Base-by-base conservation (phyloP, 2,113 vertebrate genomes). In the Dermatemys mawii region DNA sequence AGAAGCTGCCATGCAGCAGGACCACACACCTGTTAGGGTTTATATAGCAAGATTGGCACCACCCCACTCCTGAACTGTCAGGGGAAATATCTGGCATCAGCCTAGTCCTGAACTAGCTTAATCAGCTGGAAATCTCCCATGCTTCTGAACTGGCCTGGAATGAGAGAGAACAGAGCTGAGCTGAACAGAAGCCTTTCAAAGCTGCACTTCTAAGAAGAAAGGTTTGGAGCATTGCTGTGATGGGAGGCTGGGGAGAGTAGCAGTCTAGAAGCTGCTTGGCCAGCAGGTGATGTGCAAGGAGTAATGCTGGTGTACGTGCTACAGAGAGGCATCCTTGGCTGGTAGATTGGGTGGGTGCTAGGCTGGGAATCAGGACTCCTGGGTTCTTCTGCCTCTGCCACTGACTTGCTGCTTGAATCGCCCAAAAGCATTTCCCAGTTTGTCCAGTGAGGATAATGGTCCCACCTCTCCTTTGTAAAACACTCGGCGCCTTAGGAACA, bases 271-370 rank as follows among this genome's bases (percentile, higher is more conserved):
- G 57, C 57, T 17, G 57, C 29, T 60, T 53, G 21, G 51, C 19
- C 51, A 53, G 51, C 26, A 11, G 60, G 16, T 35, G 60, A 46
- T 17, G 19, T 2, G 3, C 0, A 2, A 60, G 26, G 35, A 27
- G 24, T 55, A 4, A 1, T 7, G 35, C 1, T 3, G 2, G 38
- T 9, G 54, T 35, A 32, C 4, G 4, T 21, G 35, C 35, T 19
- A n/a, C 16, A 67, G n/a, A 48, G 90, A 88, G 63, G 80, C 32
- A n/a, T 17, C 35, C 32, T 46, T 27, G 3, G 55, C 44, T 49
- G 54, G 55, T 5, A 24, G n/a, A 73, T 10, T 2, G n/a, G 29
- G 2, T 2, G n/a, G 29, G 2, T 2, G 0, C 0, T 6, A 90
- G 29, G 11, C 21, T 35, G 48, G 63, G 35, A 60, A 26, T 24